Base-by-base conservation (phyloP, 1,140 invertebrate species). In the Caenorhabditis inopinata region DNA sequence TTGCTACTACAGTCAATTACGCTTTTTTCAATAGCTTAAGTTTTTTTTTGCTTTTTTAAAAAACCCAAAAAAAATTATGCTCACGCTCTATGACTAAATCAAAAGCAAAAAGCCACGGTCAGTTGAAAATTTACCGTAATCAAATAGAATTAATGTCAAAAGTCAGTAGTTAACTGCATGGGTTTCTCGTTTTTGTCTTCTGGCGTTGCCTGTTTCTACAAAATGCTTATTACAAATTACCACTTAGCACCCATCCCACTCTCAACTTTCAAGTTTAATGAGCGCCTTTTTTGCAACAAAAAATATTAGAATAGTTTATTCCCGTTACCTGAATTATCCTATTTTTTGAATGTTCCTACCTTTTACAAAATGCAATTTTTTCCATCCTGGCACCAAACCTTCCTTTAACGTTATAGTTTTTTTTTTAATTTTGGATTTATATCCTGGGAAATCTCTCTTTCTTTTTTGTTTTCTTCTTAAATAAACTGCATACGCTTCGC, bases 401-500 rank as follows among this genome's bases (percentile, higher is more conserved):
- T n/a, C n/a, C n/a, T n/a, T n/a, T n/a, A n/a, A n/a, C n/a, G n/a
- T n/a, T 68, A 3, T 21, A 32, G 23, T 18, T 68, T 68, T 21
- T 29, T 68, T 25, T 21, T n/a, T n/a, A 68, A 42, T 21, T 38
- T 68, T 68, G 11, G 35, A 6, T 23, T 18, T 38, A 21, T 32
- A 9, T 38, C 14, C n/a, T 68, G 58, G 58, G 58, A 68, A 68
- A 38, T 38, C 25, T 38, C n/a, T 68, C n/a, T 68, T 38, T 62
- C 38, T 32, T 68, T 68, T 38, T 68, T 68, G 58, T 68, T 68
- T 68, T 68, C 32, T 68, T 68, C 58, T 68, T 38, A 5, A 68
- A 68, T 68, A 68, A 68, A 68, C 58, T 68, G 58, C 58, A 68
- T 42, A 68, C 23, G 58, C 58, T 68, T 68, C 58, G 58, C 58